Evolutionary conservation across 2,113 vertebrate species (phyloP), one percentile per base, ranked within the genome.

Genomic region (Oxygymnocypris stewartii): DNA sequence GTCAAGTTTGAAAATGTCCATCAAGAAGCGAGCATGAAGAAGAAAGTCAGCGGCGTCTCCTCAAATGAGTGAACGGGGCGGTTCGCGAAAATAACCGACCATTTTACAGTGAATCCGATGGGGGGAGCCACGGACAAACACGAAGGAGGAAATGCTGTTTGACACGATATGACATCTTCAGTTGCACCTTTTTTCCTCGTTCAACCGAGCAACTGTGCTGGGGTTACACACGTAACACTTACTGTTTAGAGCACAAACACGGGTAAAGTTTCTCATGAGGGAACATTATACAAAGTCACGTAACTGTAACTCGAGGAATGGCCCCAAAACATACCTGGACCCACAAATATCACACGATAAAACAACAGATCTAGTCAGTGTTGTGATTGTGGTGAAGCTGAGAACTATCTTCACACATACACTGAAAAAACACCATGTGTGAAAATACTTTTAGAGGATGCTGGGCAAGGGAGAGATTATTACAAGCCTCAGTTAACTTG

Each of bases 1-100:
- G 93, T 91, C 89, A 90, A 87, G 88, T 89, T 88, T 84, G 18
- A 28, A 42, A 75, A 84, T 59, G 82, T 84, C 69, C 85, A 84
- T 86, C 76, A 85, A 84, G 86, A 88, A 87, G 87, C 84, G 89
- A 90, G 87, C 88, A 82, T 84, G 74, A 86, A 87, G 84, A 89
- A 89, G 83, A 89, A 88, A 86, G 87, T 90, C 87, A 71, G 84
- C 85, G 42, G 87, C 87, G 78, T 82, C 79, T 84, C 69, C 82
- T 87, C 79, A 82, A 80, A 79, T 85, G 85, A 88, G 87, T 75
- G 87, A 82, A 87, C 83, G 86, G 89, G 89, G 89, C 89, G 89
- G 89, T 90, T 87, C 89, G 79, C 85, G 4, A 49, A 85, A 67
- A 88, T 87, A 75, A 88, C 35, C 89, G 87, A 85, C 79, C 89